phyloP scores from a whole-genome alignment of 2,797 vertebrate species.

The Bucorvus abyssinicus region DNA sequence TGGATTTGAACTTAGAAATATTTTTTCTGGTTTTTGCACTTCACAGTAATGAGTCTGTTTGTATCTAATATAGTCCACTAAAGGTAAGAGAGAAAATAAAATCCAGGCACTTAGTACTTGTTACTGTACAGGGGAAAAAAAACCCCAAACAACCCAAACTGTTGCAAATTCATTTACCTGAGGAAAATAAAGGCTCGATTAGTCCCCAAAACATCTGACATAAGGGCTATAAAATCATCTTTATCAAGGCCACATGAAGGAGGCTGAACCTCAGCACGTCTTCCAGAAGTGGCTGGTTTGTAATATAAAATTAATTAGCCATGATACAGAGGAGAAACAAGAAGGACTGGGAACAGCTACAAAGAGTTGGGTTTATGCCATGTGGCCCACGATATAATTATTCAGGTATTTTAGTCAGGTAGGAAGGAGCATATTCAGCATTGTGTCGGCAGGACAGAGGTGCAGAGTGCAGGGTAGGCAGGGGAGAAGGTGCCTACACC shows the following conservation, averaged over 20 bases:
- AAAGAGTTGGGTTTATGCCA: neutral
- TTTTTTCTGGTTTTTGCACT: conserved; percentile 10
- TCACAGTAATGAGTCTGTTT: conserved; percentile 14
- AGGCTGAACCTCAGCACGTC: neutral
- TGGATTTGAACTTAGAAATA: conserved; percentile 26
- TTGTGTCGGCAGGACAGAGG: neutral
- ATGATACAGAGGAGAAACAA: neutral
- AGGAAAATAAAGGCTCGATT: neutral
- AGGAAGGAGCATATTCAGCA: neutral
- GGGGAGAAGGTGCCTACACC: neutral
- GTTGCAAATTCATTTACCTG: neutral
- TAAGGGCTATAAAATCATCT: neutral
- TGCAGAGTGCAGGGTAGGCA: neutral
- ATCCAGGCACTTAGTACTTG: neutral
- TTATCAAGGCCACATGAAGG: conserved; percentile 1
- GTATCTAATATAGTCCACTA: neutral
- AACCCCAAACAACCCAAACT: neutral
- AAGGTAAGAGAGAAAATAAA: conserved; percentile 15
- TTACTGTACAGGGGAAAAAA: neutral
- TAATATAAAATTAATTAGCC: conserved; percentile 35
- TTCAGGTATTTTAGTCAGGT: neutral
- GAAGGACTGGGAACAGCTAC: neutral
- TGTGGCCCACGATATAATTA: neutral
- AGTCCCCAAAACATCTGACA: neutral
- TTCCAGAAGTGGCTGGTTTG: neutral